Conservation (phyloP, 1,140 invertebrate species). For the Aphelenchoides fujianensis region DNA sequence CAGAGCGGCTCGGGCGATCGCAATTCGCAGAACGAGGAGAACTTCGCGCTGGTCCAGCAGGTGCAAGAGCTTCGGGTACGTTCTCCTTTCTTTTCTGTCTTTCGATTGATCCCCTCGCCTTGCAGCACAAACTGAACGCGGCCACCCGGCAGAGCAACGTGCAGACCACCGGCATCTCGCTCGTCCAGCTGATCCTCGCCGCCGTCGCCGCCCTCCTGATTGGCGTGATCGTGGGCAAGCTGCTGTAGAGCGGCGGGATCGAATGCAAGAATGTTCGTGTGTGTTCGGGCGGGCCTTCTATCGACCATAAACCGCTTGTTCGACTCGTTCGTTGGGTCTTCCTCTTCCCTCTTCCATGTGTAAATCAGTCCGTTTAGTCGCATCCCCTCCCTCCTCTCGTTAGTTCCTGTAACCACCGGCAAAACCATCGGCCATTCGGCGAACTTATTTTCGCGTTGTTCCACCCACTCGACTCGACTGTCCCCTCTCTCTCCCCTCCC, state of each 20-base stretch:
- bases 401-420: neutral
- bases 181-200: slow-evolving; percentile 31
- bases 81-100: neutral
- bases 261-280: neutral
- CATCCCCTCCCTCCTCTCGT: neutral
- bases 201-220: slow-evolving; percentile 36
- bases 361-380: neutral
- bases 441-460: neutral
- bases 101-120: slow-evolving; percentile 11
- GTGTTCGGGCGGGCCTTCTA: neutral
- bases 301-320: neutral
- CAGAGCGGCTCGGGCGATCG: neutral
- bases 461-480: neutral
- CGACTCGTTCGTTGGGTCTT: neutral
- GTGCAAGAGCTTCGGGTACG: slow-evolving; percentile 30
- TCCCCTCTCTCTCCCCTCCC: neutral
- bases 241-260: slow-evolving; percentile 25
- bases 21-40: neutral
- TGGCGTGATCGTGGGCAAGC: slow-evolving; percentile 40
- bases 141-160: neutral
- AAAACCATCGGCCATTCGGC: neutral
- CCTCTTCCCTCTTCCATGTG: neutral
- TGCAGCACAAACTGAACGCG: slow-evolving; percentile 17
- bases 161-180: neutral
- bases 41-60: neutral